Conservation (phyloP, 2,797 vertebrate genomes). For the Thaleichthys pacificus region DNA sequence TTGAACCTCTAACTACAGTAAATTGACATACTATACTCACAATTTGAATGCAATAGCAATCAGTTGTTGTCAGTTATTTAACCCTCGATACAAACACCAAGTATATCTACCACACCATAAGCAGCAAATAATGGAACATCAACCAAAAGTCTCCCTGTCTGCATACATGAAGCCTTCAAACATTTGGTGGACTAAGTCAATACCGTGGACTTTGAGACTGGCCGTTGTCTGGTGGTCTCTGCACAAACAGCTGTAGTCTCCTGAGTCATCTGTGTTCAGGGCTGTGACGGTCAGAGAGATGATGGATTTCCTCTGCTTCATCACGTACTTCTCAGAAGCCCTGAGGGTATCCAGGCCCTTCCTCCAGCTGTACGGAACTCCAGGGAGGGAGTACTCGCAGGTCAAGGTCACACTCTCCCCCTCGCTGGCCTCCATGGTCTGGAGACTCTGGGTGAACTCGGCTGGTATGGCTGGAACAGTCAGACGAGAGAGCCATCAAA, state of each 20-base stretch:
- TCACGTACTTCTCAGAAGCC: conserved; percentile 74
- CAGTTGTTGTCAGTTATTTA: too few relatives aligned
- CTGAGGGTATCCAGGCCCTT: conserved; percentile 71
- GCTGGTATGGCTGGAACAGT: conserved; percentile 75
- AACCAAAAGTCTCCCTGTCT: too few relatives aligned
- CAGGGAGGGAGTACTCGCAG: conserved; percentile 81
- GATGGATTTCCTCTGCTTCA: conserved; percentile 76
- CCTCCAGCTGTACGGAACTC: conserved; percentile 76
- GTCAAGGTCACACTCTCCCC: conserved; percentile 65
- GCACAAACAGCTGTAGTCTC: conserved; percentile 61
- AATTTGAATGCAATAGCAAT: too few relatives aligned
- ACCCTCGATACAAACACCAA: too few relatives aligned
- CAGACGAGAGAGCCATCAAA: background rate
- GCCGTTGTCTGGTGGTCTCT: conserved; percentile 74
- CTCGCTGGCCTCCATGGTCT: conserved; percentile 75
- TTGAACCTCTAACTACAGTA: too few relatives aligned
- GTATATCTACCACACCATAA: too few relatives aligned
- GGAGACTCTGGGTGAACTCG: conserved; percentile 76
- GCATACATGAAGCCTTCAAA: background rate
- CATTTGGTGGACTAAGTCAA: background rate
- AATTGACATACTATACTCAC: too few relatives aligned
- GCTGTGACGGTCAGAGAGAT: conserved; percentile 77
- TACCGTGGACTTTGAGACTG: conserved; percentile 71
- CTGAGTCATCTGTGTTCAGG: conserved; percentile 72
- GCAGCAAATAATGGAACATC: too few relatives aligned